Evolutionary conservation across 2,888 invertebrate genomes (phyloP).

Genomic region (Dastarcus helophoroides): DNA sequence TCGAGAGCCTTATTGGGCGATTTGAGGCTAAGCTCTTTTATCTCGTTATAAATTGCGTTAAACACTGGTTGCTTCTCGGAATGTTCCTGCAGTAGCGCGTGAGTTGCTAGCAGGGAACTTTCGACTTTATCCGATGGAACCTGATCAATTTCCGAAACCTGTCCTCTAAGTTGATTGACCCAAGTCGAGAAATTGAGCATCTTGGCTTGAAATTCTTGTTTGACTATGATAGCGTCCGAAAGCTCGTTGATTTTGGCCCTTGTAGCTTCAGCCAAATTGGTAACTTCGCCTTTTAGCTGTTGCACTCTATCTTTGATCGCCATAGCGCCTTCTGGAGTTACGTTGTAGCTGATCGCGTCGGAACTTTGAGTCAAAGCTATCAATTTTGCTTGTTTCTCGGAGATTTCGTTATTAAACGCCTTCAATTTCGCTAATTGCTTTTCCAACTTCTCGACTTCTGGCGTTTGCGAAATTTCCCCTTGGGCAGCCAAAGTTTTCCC

Average conservation of each 20-base stretch:
- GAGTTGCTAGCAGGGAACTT: slow-evolving; percentile 62
- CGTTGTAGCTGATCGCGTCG: slow-evolving; percentile 64
- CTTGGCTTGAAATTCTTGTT: slow-evolving; percentile 75
- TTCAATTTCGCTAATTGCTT: slow-evolving; percentile 65
- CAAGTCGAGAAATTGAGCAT: slow-evolving; percentile 68
- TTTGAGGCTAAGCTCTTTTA: slow-evolving; percentile 60
- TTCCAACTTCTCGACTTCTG: slow-evolving; percentile 65
- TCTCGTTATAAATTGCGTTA: slow-evolving; percentile 67
- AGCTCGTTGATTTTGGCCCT: slow-evolving; percentile 65
- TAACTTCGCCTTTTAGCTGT: slow-evolving; percentile 62
- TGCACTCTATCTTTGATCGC: slow-evolving; percentile 60
- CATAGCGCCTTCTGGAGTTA: slow-evolving; percentile 67
- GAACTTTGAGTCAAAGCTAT: slow-evolving; percentile 68
- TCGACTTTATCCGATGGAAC: slow-evolving; percentile 74
- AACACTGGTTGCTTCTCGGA: slow-evolving; percentile 72
- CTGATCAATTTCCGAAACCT: slow-evolving; percentile 67
- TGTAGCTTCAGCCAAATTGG: slow-evolving; percentile 63
- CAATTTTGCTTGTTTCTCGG: slow-evolving; percentile 73
- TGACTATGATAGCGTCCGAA: slow-evolving; percentile 68
- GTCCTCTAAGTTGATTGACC: slow-evolving; percentile 61
- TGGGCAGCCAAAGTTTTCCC: slow-evolving; percentile 50
- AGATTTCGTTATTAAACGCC: slow-evolving; percentile 73
- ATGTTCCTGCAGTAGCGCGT: slow-evolving; percentile 73
- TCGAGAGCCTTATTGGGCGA: slow-evolving; percentile 60
- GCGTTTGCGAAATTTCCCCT: slow-evolving; percentile 51